Base-by-base conservation (phyloP, 2,888 invertebrate genomes). In the Synergus laeviventris region DNA sequence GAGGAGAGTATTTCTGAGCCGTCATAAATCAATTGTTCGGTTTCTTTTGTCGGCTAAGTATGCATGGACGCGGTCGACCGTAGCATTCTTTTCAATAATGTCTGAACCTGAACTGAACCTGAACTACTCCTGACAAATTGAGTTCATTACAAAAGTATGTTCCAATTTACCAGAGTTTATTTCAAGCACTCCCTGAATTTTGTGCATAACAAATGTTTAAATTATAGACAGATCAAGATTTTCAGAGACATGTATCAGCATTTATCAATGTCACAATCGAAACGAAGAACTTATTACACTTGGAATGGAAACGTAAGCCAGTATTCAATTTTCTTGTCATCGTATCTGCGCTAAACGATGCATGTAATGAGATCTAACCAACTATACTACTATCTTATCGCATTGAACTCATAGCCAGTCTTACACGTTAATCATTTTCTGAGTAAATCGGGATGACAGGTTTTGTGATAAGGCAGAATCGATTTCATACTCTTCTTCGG, bases 21-120 rank as follows among this genome's bases (percentile, higher is more conserved):
- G 70, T 70, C 70, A 70, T 70, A 70, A 70, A 70, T 70, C 70
- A 70, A 70, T 70, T 70, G 70, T 70, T 70, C 24, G 70, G 49
- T 70, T 49, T 70, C 70, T 70, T 70, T 70, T 70, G 70, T 70
- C 49, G 49, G 70, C 31, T 49, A 70, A 70, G 70, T 45, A 70
- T 70, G 49, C 70, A 36, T 31, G 31, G 31, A 70, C 49, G 24
- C 49, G 24, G 16, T 31, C 24, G 31, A 70, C 31, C 49, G 36
- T 49, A 70, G 45, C 45, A 49, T 70, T 45, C 66, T 70, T 31
- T 49, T 49, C 49, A 70, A 36, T 49, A 45, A 66, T 21, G 66
- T 3, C 45, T 49, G 16, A 66, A 45, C n/a, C 45, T 70, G 39
- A 45, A 4, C 45, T 49, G 16, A 66, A 45, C n/a, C 45, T 70